Evolutionary conservation across 2,888 invertebrate species (phyloP).

Genomic region (Xylocampa areola): DNA sequence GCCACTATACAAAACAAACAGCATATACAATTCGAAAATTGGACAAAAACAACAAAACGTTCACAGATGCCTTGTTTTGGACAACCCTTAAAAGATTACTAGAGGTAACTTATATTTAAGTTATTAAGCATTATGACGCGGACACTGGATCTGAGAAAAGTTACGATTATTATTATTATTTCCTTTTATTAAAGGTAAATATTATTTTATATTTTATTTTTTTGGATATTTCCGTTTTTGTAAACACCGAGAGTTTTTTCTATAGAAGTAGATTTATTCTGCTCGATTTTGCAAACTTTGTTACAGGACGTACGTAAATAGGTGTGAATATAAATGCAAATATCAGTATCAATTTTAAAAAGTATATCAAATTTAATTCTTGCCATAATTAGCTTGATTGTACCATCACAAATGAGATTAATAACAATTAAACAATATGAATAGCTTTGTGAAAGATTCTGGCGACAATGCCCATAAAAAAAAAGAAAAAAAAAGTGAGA

Average conservation of each 20-base stretch:
- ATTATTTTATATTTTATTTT: conserved; percentile 34
- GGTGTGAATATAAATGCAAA: background rate
- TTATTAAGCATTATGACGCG: conserved; percentile 51
- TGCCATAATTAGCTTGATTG: background rate
- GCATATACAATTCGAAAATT: conserved; percentile 67
- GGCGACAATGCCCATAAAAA: too few species aligned
- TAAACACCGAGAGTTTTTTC: conserved; percentile 55
- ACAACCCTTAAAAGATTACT: conserved; percentile 53
- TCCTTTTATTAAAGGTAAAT: conserved; percentile 18
- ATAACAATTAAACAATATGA: too few species aligned
- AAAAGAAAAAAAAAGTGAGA: too few species aligned
- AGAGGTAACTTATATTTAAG: conserved; percentile 45
- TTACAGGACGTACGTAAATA: background rate
- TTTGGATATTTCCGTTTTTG: conserved; percentile 56
- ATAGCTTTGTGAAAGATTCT: too few species aligned
- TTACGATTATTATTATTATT: conserved; percentile 43
- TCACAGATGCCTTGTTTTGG: conserved; percentile 56
- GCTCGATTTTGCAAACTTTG: conserved; percentile 35
- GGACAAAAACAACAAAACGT: conserved; percentile 59
- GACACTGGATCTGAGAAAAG: conserved; percentile 51
- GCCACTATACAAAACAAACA: conserved; percentile 67
- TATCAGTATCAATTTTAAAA: too few species aligned
- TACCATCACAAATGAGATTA: background rate
- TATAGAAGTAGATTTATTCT: conserved; percentile 42
- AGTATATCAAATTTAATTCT: too few species aligned